These are phyloP conservation scores for Corynorhinus townsendii DNA, from an alignment of 2,113 vertebrate species.

Conservation along the genomic window DNA sequence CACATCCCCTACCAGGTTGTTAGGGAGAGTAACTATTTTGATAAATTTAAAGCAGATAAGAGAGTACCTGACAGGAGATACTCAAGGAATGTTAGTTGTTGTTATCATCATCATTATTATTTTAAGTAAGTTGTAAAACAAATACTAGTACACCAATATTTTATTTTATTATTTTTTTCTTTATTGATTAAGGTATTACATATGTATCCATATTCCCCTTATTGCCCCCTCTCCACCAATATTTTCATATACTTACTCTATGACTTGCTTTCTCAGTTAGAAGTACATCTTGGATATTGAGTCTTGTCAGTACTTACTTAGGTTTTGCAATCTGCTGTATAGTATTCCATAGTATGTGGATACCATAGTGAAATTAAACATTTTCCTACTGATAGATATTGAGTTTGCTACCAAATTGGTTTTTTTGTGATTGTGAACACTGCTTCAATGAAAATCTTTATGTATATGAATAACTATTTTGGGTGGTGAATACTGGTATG, in stretches of 20 bases:
- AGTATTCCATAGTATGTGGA: background rate
- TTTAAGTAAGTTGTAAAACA: background rate
- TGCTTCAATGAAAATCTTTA: background rate
- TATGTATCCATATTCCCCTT: no score
- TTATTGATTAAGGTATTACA: no score
- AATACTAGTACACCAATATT: background rate
- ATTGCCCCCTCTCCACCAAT: background rate
- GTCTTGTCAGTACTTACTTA: background rate
- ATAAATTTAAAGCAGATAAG: background rate
- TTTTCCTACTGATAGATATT: background rate
- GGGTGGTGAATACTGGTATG: background rate
- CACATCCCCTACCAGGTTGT: background rate
- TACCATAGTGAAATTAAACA: background rate
- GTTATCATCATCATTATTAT: background rate
- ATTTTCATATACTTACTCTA: background rate
- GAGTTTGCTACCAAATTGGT: background rate
- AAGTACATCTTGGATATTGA: background rate
- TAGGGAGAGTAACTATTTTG: background rate
- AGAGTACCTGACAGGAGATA: background rate
- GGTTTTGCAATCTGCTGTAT: background rate
- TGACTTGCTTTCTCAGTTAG: background rate
- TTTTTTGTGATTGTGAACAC: background rate
- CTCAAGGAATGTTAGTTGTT: background rate
- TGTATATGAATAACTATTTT: background rate
- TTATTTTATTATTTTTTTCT: background rate